A percentile compares a stretch with the other conserved stretches of the same genome.
These are phyloP conservation scores for Diaphora mendica DNA, from an alignment of 2,888 invertebrate species.

Conservation along the genomic window DNA sequence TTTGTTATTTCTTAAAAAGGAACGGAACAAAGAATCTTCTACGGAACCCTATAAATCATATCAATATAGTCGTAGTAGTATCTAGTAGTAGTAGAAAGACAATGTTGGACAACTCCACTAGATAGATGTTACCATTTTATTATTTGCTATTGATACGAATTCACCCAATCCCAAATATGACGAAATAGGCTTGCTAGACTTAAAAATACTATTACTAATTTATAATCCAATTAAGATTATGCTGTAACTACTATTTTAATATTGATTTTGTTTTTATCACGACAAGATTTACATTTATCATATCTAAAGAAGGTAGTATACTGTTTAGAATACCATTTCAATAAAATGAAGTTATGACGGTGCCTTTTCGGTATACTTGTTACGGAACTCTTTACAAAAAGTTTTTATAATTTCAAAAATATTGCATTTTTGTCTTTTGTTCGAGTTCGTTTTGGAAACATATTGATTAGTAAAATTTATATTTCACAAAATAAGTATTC, in stretches of 20 bases:
- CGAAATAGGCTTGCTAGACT: constrained; percentile 2
- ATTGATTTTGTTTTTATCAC: neutral
- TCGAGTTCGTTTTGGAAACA: too few relatives aligned
- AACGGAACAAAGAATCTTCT: too few relatives aligned
- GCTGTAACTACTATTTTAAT: neutral
- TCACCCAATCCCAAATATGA: neutral
- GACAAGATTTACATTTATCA: neutral
- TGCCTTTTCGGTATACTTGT: too few relatives aligned
- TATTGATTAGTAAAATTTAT: too few relatives aligned
- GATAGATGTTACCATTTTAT: neutral
- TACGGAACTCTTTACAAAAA: neutral
- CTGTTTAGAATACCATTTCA: neutral
- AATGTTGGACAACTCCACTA: neutral
- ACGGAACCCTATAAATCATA: too few relatives aligned
- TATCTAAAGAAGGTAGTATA: neutral
- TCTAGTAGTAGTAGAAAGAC: too few relatives aligned
- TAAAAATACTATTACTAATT: neutral
- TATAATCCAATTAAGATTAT: neutral
- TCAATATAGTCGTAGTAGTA: too few relatives aligned
- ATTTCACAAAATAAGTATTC: neutral
- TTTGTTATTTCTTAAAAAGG: too few relatives aligned
- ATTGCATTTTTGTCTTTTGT: neutral
- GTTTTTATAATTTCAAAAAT: neutral
- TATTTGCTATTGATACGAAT: neutral
- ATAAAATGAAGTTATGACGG: neutral